A percentile compares a stretch with the other conserved stretches of the same genome.
These are phyloP conservation scores for Myiagra hebetior DNA, from an alignment of 2,113 vertebrate genomes.

Conservation along the genomic window DNA sequence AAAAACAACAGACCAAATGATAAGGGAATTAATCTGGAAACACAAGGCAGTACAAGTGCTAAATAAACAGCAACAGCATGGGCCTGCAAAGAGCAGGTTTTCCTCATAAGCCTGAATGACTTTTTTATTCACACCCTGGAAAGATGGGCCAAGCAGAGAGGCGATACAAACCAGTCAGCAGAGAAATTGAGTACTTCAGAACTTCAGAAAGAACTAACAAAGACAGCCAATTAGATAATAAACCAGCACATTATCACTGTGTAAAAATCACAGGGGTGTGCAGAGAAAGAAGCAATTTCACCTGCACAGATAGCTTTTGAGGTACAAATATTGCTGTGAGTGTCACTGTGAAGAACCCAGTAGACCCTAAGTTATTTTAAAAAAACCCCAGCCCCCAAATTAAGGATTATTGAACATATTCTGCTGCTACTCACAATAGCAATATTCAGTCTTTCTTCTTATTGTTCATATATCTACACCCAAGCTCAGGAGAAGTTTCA, in stretches of 20 bases:
- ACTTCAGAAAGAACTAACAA: not conserved
- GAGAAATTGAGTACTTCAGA: not conserved
- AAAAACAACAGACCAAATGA: not conserved
- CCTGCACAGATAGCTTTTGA: not conserved
- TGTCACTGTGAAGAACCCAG: not conserved
- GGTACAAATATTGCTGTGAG: not conserved
- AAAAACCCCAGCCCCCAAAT: rapidly evolving
- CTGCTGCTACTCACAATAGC: not conserved
- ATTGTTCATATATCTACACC: not conserved
- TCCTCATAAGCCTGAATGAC: not conserved
- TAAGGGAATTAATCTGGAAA: not conserved
- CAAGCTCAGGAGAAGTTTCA: not conserved
- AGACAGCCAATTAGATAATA: not conserved
- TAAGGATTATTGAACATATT: not conserved
- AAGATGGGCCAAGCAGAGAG: not conserved
- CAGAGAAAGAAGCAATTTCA: not conserved
- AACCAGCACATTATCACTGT: not conserved
- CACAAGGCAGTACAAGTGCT: not conserved
- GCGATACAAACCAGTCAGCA: not conserved
- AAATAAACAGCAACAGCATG: not conserved
- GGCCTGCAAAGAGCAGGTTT: not conserved
- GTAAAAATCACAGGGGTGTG: not conserved
- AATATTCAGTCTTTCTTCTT: not conserved
- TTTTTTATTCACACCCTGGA: not conserved
- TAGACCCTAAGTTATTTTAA: not conserved